These are phyloP conservation scores for Leptinotarsa tumamoca DNA, from an alignment of 2,888 invertebrate species.

Conservation along the genomic window DNA sequence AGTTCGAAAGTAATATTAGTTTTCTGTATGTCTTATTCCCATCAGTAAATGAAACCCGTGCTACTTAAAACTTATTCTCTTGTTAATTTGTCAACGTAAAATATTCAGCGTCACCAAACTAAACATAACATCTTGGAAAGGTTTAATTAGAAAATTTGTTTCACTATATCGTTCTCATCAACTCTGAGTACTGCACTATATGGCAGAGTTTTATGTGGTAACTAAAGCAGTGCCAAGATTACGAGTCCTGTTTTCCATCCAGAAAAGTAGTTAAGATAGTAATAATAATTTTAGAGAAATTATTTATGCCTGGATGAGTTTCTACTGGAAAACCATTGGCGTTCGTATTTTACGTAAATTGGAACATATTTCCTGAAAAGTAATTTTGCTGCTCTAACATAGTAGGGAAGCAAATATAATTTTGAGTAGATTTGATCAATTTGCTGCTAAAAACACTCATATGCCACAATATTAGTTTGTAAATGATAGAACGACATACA, in stretches of 20 bases:
- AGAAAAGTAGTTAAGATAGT: constrained; percentile 45
- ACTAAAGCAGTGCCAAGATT: constrained; percentile 37
- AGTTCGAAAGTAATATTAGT: too few species aligned
- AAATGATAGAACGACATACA: too few species aligned
- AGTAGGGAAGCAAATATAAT: too few species aligned
- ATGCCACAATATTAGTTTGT: too few species aligned
- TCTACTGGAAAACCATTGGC: constrained; percentile 2
- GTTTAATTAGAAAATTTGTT: constrained; percentile 7
- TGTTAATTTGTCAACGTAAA: neutral
- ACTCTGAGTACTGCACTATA: constrained; percentile 3
- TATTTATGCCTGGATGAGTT: constrained; percentile 27
- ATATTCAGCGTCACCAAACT: neutral
- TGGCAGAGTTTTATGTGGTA: constrained; percentile 19
- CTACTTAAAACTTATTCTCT: too few species aligned
- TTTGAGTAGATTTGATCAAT: too few species aligned
- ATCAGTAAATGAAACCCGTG: too few species aligned
- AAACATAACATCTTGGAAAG: neutral
- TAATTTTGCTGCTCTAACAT: too few species aligned
- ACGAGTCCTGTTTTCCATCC: constrained; percentile 47
- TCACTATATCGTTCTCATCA: constrained; percentile 1
- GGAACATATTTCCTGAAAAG: too few species aligned
- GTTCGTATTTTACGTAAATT: neutral
- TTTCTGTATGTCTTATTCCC: too few species aligned
- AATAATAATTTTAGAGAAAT: constrained; percentile 37
- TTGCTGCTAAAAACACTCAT: too few species aligned